Evolutionary conservation across 2,113 vertebrate genomes (phyloP).

Genomic region (Anguilla japonica): DNA sequence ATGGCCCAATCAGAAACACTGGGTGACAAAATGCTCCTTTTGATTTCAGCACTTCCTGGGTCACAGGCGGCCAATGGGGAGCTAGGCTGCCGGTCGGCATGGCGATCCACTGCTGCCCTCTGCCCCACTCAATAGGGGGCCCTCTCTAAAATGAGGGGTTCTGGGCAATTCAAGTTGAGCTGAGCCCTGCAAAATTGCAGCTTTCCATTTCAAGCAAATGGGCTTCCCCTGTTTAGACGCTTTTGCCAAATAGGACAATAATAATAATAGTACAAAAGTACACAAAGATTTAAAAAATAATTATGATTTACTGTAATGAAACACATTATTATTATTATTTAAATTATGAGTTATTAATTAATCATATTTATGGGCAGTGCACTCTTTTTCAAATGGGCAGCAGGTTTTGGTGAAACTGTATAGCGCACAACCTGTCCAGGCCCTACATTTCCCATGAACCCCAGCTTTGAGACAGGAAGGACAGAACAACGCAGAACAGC

Average conservation of each 20-base stretch:
- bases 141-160: background rate
- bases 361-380: slow-evolving; percentile 31
- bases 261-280: too few relatives aligned
- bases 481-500: background rate
- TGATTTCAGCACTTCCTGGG: background rate
- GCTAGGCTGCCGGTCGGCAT: background rate
- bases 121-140: background rate
- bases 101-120: background rate
- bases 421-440: background rate
- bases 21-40: slow-evolving; percentile 12
- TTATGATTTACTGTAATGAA: too few relatives aligned
- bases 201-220: slow-evolving; percentile 55
- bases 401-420: slow-evolving; percentile 13
- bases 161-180: slow-evolving; percentile 21
- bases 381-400: background rate
- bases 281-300: too few relatives aligned
- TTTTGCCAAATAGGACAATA: slow-evolving; percentile 54
- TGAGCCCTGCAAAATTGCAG: slow-evolving; percentile 37
- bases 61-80: background rate
- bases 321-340: too few relatives aligned
- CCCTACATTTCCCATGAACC: background rate
- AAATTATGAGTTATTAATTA: too few relatives aligned
- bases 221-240: slow-evolving; percentile 61
- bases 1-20: background rate
- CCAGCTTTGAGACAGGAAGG: background rate